Conservation (phyloP, 2,113 vertebrate genomes). For the Gobio gobio region DNA sequence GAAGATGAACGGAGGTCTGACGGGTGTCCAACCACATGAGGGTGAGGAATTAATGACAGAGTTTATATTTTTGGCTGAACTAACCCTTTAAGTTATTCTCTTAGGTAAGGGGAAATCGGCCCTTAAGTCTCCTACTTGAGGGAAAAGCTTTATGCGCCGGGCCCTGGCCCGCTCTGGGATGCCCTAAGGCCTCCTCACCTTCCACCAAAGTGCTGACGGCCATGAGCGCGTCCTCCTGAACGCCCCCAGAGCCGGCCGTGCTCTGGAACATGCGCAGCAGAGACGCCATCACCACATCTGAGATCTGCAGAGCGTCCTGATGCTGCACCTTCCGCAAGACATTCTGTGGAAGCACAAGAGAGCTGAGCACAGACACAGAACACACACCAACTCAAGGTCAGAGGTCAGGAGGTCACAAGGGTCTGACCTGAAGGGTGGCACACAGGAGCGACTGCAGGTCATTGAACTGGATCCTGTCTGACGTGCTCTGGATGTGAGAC, state of each 20-base stretch:
- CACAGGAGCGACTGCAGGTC: constrained; percentile 97
- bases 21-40: no score
- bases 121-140: no score
- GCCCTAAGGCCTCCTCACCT: constrained; percentile 86
- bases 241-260: constrained; percentile 91
- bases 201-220: constrained; percentile 97
- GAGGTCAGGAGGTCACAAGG: no score
- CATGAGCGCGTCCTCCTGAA: constrained; percentile 98
- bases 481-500: constrained; percentile 99
- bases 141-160: no score
- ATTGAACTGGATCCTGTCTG: constrained; percentile 97
- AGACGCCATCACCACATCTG: constrained; percentile 96
- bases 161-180: no score
- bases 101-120: no score
- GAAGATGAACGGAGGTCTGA: no score
- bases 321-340: constrained; percentile 95
- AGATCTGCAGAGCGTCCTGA: constrained; percentile 96
- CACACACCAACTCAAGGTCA: no score
- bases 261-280: constrained; percentile 97
- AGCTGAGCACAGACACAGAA: background rate
- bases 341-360: constrained; percentile 75
- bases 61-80: no score
- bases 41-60: no score
- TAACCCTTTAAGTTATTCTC: no score
- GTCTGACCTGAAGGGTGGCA: constrained; percentile 91